These are phyloP conservation scores for Coleophora flavipennella DNA, from an alignment of 2,888 invertebrate genomes.

Conservation along the genomic window DNA sequence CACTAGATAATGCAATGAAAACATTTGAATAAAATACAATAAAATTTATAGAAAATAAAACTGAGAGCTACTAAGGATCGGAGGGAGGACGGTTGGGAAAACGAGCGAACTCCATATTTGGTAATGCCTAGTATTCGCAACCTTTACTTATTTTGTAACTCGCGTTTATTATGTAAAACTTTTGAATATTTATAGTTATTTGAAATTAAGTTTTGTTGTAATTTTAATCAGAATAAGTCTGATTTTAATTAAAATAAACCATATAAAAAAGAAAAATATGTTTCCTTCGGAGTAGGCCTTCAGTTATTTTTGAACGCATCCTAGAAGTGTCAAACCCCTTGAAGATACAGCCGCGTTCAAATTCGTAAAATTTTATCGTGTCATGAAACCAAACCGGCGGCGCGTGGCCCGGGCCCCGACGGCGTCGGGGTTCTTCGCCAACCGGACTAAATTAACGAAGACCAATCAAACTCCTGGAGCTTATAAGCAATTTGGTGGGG, in stretches of 20 bases:
- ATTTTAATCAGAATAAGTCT: slow-evolving; percentile 8
- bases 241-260: slow-evolving; percentile 4
- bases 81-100: slow-evolving; percentile 74
- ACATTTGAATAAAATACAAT: slow-evolving; percentile 61
- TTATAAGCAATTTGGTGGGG: too few species aligned
- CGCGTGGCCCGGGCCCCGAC: too few species aligned
- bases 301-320: slow-evolving; percentile 44
- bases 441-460: too few species aligned
- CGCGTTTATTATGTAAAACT: slow-evolving; percentile 19
- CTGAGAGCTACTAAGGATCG: slow-evolving; percentile 69
- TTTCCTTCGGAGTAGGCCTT: slow-evolving; percentile 21
- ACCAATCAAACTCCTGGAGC: too few species aligned
- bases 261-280: background rate
- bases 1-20: slow-evolving; percentile 60
- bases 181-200: slow-evolving; percentile 4
- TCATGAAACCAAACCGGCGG: too few species aligned
- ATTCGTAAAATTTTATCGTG: too few species aligned
- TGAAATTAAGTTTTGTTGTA: slow-evolving; percentile 7
- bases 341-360: too few species aligned
- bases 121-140: slow-evolving; percentile 73
- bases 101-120: slow-evolving; percentile 80
- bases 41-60: slow-evolving; percentile 54
- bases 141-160: slow-evolving; percentile 44
- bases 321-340: slow-evolving; percentile 22
- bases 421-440: too few species aligned